These are phyloP conservation scores for Diabrotica balteata DNA, from an alignment of 2,888 invertebrate species.

Conservation along the genomic window DNA sequence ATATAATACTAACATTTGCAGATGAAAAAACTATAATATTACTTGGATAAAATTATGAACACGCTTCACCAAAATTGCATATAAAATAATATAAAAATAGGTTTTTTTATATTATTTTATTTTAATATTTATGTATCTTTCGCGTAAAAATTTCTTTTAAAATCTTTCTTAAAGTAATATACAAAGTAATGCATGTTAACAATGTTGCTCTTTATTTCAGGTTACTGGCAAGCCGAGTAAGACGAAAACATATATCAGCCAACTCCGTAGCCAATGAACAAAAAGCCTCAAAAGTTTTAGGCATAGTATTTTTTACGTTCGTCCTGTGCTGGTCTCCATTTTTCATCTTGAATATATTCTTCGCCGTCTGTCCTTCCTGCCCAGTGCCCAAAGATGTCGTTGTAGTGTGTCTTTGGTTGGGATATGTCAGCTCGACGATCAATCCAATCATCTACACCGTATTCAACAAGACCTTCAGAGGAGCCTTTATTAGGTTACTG, in stretches of 20 bases:
- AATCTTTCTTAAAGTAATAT: no score
- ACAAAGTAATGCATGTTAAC: no score
- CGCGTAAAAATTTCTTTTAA: no score
- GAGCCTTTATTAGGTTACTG: constrained; percentile 80
- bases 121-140: no score
- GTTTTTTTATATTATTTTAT: no score
- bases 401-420: constrained; percentile 88
- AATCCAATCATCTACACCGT: constrained; percentile 94
- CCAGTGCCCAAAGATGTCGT: constrained; percentile 81
- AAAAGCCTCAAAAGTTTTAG: constrained; percentile 92
- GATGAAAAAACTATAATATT: no score
- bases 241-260: constrained; percentile 74
- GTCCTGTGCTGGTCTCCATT: constrained; percentile 94
- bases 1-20: no score
- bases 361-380: constrained; percentile 35
- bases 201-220: constrained; percentile 54
- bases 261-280: constrained; percentile 91
- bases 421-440: constrained; percentile 90
- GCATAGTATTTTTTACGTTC: constrained; percentile 91
- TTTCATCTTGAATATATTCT: constrained; percentile 64
- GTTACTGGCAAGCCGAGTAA: constrained; percentile 73
- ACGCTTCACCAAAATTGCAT: no score
- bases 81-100: no score
- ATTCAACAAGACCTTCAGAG: constrained; percentile 88
- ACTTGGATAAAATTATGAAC: no score